These are phyloP conservation scores for Ophiodon elongatus DNA, from an alignment of 2,113 vertebrate genomes.

Conservation along the genomic window DNA sequence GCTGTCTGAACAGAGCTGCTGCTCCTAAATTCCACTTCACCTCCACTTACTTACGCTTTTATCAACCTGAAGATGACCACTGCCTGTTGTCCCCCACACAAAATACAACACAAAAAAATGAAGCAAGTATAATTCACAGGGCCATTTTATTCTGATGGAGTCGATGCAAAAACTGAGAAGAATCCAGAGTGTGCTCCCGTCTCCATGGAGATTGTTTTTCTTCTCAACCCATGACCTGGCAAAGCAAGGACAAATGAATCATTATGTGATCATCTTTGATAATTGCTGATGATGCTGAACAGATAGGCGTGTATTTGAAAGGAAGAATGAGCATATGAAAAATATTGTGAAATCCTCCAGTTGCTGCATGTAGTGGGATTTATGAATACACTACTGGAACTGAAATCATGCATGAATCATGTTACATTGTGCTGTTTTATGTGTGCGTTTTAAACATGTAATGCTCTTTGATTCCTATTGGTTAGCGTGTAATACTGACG, in stretches of 20 bases:
- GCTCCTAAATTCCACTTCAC: neutral
- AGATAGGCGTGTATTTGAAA: neutral
- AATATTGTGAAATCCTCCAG: neutral
- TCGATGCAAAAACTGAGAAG: conserved; percentile 2
- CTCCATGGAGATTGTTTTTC: conserved; percentile 45
- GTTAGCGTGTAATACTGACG: conserved; percentile 79
- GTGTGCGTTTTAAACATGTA: neutral
- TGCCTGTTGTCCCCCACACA: neutral
- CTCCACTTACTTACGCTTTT: neutral
- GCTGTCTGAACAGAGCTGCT: neutral
- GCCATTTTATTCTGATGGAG: conserved; percentile 65
- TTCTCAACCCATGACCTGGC: conserved; percentile 78
- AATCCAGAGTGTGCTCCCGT: conserved; percentile 34
- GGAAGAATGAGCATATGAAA: neutral
- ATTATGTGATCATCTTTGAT: conserved; percentile 19
- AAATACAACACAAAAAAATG: neutral
- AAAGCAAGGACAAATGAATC: conserved; percentile 50
- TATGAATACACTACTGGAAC: neutral
- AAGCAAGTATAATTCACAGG: neutral
- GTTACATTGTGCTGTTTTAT: neutral
- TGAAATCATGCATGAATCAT: neutral
- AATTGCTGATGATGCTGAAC: neutral
- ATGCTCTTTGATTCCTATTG: neutral
- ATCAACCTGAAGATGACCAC: neutral
- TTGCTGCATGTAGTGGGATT: neutral